Percentiles rank a stretch among this genome's conserved stretches.
These are phyloP conservation scores for Leucopternis melanops DNA, from an alignment of 2,113 vertebrate species.

Conservation along the genomic window DNA sequence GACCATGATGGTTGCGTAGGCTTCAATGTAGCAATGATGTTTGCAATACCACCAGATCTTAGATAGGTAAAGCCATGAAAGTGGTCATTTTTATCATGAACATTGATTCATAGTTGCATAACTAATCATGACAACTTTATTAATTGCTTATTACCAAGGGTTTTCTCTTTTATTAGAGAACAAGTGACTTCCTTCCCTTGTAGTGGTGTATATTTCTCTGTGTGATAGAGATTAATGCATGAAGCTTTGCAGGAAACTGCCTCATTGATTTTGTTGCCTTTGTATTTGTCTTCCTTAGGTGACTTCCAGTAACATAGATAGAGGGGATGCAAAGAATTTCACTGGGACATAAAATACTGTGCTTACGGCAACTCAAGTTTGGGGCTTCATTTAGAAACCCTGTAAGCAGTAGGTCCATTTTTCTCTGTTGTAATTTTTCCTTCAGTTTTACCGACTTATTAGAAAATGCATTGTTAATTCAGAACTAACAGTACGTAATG, in stretches of 20 bases:
- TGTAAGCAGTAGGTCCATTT: neutral
- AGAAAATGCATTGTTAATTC: conserved; percentile 9
- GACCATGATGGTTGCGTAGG: neutral
- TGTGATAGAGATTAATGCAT: conserved; percentile 79
- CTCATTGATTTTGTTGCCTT: conserved; percentile 80
- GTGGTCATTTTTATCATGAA: conserved; percentile 62
- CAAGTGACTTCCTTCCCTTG: conserved; percentile 75
- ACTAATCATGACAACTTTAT: conserved; percentile 79
- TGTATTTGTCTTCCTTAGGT: conserved; percentile 81
- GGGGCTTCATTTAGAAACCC: conserved; percentile 62
- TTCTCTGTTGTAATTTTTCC: neutral
- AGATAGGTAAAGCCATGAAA: conserved; percentile 32
- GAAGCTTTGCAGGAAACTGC: conserved; percentile 76
- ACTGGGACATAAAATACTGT: conserved; percentile 63
- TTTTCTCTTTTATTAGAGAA: conserved; percentile 80
- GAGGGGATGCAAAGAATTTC: conserved; percentile 70
- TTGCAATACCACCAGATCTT: conserved; percentile 23
- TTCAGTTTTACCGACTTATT: neutral
- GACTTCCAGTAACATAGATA: conserved; percentile 75
- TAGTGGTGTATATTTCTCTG: conserved; percentile 67
- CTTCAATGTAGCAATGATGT: neutral
- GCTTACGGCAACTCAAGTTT: conserved; percentile 34
- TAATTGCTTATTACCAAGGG: conserved; percentile 76
- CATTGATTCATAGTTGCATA: conserved; percentile 75
- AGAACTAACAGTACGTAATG: neutral